Conservation (phyloP, 2,888 invertebrate species). For the Catotricha subobsoleta region DNA sequence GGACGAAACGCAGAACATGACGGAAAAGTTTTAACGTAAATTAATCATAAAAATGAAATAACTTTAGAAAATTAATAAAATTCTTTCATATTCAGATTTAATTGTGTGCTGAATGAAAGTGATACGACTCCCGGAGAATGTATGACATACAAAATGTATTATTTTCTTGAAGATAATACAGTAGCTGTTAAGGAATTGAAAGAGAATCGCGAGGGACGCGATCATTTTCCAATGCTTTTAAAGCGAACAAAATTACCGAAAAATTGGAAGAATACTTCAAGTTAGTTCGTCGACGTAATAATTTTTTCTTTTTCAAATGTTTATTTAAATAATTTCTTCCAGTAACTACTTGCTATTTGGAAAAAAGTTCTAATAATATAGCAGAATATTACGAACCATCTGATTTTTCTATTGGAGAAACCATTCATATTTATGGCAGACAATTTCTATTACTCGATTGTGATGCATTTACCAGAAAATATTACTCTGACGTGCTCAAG, state of each 20-base stretch:
- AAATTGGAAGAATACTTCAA: slow-evolving; percentile 43
- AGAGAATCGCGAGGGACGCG: slow-evolving; percentile 52
- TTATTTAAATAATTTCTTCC: slow-evolving; percentile 12
- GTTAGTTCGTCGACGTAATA: neutral
- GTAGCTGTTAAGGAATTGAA: slow-evolving; percentile 59
- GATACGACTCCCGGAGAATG: slow-evolving; percentile 38
- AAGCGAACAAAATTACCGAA: slow-evolving; percentile 61
- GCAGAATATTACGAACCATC: slow-evolving; percentile 60
- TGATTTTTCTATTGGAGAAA: slow-evolving; percentile 59
- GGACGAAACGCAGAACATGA: slow-evolving; percentile 59
- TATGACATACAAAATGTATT: slow-evolving; percentile 50
- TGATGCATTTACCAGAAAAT: slow-evolving; percentile 61
- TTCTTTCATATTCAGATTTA: slow-evolving; percentile 33
- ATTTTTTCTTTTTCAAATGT: neutral
- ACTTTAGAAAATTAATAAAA: slow-evolving; percentile 7
- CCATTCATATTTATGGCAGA: slow-evolving; percentile 48
- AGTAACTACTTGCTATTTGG: slow-evolving; percentile 44
- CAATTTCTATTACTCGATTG: slow-evolving; percentile 61
- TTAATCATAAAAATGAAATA: neutral
- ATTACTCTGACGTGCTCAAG: slow-evolving; percentile 34
- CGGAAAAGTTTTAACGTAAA: slow-evolving; percentile 44
- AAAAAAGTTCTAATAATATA: slow-evolving; percentile 50
- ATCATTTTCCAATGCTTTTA: slow-evolving; percentile 56
- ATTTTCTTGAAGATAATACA: slow-evolving; percentile 66
- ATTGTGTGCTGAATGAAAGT: slow-evolving; percentile 49